Conservation (phyloP, 2,797 vertebrate genomes). For the Chiloscyllium punctatum region DNA sequence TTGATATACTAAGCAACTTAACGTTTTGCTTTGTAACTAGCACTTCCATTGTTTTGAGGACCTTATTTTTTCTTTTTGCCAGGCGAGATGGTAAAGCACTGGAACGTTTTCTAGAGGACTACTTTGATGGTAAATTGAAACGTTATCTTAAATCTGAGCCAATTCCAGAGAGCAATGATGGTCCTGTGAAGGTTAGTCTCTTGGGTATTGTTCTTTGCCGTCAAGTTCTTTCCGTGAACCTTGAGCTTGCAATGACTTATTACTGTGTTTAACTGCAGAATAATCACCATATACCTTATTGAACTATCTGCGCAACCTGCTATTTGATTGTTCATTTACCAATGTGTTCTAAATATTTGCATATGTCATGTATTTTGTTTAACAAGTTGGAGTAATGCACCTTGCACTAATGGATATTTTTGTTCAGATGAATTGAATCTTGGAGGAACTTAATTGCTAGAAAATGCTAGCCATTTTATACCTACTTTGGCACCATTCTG, state of each 20-base stretch:
- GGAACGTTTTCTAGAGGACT: slow-evolving; percentile 84
- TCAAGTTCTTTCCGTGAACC: neutral
- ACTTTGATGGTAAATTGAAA: slow-evolving; percentile 84
- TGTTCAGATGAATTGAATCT: neutral
- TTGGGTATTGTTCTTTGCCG: neutral
- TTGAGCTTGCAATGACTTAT: neutral
- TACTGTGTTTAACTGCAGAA: neutral
- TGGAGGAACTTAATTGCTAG: neutral
- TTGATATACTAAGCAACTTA: too few relatives aligned
- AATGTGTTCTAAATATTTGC: neutral
- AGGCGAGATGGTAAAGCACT: slow-evolving; percentile 91
- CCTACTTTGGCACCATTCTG: neutral
- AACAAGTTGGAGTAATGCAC: neutral
- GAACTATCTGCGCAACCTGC: neutral
- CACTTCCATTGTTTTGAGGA: neutral
- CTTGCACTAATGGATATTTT: neutral
- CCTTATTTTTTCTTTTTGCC: neutral
- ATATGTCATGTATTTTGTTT: neutral
- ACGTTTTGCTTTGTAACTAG: neutral
- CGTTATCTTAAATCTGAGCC: slow-evolving; percentile 91
- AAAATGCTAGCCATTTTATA: neutral
- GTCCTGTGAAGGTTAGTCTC: slow-evolving; percentile 80
- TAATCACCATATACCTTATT: neutral
- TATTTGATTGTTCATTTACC: neutral
- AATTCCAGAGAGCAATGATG: slow-evolving; percentile 83